Base-by-base conservation (phyloP, 2,797 vertebrate genomes). In the Microhierax caerulescens region DNA sequence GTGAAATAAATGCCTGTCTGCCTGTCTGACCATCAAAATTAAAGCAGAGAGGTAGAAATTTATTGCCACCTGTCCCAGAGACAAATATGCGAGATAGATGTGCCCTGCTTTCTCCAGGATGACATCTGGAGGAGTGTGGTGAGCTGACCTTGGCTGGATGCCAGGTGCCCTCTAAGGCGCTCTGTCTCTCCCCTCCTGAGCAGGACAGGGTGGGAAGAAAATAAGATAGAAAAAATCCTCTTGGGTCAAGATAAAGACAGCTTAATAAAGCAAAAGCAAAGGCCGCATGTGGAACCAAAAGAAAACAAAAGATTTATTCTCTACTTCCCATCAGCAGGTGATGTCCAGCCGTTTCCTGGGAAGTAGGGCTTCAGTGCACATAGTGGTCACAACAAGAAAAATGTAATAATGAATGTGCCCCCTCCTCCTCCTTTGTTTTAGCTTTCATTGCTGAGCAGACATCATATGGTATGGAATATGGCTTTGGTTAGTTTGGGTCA, bases 31-130 rank as follows among this genome's bases (percentile, higher is more conserved):
- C 94, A 80, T 97, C 94, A 92, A 94, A 97, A 97, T 97, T 97
- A 96, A 98, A 94, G 88, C 86, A 95, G 77, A 88, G 84, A 97
- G 97, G 88, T 97, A 89, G 96, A 95, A 95, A 94, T 96, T 95
- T 97, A 96, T 97, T 96, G 95, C 96, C 73, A 94, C 84, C 94
- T 96, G 93, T 96, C 91, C 91, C 86, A 80, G 76, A 96, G 92
- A 97, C 90, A 96, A 95, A 97, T 96, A 94, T 85, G 83, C 7
- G 89, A 88, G 94, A 95, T 82, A 85, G 87, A 95, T 96, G 79
- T 94, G 93, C 70, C 28, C 41, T 88, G 77, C 95, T 57, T 90
- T 95, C 94, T 95, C 72, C 75, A 67, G 85, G 39, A 83, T 96
- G 95, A 87, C 81, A 92, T 94, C 85, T 96, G 94, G 95, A 96